phyloP scores from a whole-genome alignment of 2,888 invertebrate species.

The Ennomos erosarius region DNA sequence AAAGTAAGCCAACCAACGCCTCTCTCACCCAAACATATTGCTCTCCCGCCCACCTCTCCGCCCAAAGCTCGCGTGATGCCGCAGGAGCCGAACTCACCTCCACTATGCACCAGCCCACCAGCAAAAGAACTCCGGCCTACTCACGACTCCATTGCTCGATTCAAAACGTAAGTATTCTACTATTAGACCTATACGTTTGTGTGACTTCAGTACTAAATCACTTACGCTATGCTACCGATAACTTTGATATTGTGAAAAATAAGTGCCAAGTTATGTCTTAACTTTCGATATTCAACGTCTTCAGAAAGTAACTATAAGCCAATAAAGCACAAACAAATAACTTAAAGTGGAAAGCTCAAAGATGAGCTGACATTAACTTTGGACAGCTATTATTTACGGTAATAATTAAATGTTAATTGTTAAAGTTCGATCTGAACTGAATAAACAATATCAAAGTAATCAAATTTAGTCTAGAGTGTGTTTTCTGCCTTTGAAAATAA shows the following conservation, averaged over 20 bases:
- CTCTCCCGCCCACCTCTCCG: conserved; percentile 50
- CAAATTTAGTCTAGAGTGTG: conserved; percentile 19
- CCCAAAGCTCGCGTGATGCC: conserved; percentile 44
- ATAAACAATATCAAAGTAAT: conserved; percentile 33
- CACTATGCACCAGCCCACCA: conserved; percentile 75
- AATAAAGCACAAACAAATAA: conserved; percentile 13
- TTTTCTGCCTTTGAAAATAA: conserved; percentile 9
- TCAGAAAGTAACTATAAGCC: conserved; percentile 7
- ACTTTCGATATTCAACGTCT: conserved; percentile 1
- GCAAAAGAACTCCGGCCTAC: conserved; percentile 67
- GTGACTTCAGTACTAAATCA: conserved; percentile 32
- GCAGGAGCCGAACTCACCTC: conserved; percentile 70
- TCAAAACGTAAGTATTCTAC: conserved; percentile 76
- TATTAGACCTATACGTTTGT: conserved; percentile 36
- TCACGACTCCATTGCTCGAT: conserved; percentile 73
- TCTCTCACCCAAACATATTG: conserved; percentile 25
- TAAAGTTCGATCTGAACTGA: conserved; percentile 8
- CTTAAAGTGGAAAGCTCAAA: conserved; percentile 10
- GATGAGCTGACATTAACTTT: conserved; percentile 14
- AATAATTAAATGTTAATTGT: conserved; percentile 16
- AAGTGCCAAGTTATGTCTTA: neutral
- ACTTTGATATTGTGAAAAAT: conserved; percentile 30
- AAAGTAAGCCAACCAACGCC: conserved; percentile 17
- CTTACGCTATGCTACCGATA: conserved; percentile 9
- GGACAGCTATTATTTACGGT: conserved; percentile 15